Percentiles rank a stretch among this genome's conserved stretches.
Evolutionary conservation across 2,888 invertebrate species (phyloP).

Genomic region (Eudasyphora cyanicolor): DNA sequence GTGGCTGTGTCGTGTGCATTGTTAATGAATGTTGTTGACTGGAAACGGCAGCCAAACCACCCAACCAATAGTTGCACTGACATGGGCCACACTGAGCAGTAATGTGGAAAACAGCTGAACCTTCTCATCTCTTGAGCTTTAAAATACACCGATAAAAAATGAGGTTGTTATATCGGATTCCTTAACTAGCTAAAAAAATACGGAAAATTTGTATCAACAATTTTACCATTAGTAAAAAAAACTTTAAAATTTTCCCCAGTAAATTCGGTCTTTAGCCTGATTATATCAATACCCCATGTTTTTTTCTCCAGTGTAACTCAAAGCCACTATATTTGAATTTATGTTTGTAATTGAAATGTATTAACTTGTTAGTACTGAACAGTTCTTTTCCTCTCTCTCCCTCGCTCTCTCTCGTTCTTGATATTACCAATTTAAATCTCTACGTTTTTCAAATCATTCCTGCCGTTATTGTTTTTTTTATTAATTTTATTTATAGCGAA

Average conservation of each 20-base stretch:
- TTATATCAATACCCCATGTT: too few relatives aligned
- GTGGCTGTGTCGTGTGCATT: constrained; percentile 63
- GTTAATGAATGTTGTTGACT: constrained; percentile 71
- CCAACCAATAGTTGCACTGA: constrained; percentile 49
- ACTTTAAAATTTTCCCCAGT: too few relatives aligned
- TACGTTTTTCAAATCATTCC: not conserved
- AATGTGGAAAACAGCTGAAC: not conserved
- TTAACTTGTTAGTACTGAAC: constrained; percentile 59
- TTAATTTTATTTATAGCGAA: constrained; percentile 43
- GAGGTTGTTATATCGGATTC: too few relatives aligned
- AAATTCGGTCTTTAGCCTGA: too few relatives aligned
- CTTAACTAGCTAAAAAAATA: too few relatives aligned
- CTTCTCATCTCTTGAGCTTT: not conserved
- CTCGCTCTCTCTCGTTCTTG: not conserved
- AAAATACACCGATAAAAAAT: not conserved
- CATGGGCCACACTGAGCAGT: constrained; percentile 14
- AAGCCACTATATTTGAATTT: constrained; percentile 34
- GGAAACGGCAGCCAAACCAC: constrained; percentile 70
- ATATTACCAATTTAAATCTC: not conserved
- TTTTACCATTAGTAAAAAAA: too few relatives aligned
- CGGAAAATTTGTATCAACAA: too few relatives aligned
- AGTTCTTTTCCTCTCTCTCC: not conserved
- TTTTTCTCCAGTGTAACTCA: constrained; percentile 25
- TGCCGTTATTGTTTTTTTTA: constrained; percentile 28
- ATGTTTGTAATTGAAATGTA: constrained; percentile 61